Evolutionary conservation across 2,113 vertebrate species (phyloP), one percentile per base, ranked within the genome.

Genomic region (Ptyas mucosa): DNA sequence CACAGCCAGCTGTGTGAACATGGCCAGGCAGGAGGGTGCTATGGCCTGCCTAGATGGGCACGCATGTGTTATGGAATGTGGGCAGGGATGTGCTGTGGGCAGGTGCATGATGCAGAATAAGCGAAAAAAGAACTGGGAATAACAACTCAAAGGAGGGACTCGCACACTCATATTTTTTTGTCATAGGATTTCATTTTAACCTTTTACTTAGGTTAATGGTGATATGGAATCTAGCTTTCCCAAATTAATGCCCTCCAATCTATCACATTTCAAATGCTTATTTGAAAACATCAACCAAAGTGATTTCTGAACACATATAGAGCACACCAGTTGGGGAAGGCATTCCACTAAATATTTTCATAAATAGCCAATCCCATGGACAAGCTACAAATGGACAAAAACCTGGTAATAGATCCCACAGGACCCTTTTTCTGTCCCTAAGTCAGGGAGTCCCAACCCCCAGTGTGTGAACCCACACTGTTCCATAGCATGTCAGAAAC

Each of bases 351-450:
- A 69, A 69, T 29, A 69, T 69, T 1, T 8, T 39, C 24, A 69
- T 34, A 69, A 69, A 51, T 87, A 90, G 53, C 46, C 3, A 43
- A 57, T 24, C 34, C 52, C 26, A 20, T 23, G 46, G 9, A 23
- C 0, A 39, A 0, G 4, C 0, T 8, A 46, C 6, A 0, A 89
- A 88, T 21, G 5, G 24, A 3, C n/a, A 7, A 24, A 24, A 89
- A 53, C 7, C 49, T 18, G 49, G 29, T 53, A 11, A 14, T 21
- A 53, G 58, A 6, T 86, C 93, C 3, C 0, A 0, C 0, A 15
- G 9, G 12, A 46, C n/a, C 46, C 39, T 11, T 86, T 51, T 23
- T 61, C n/a, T 57, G 11, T 12, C 18, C 8, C 29, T 24, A 61
- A 26, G 24, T 61, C 58, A 29, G 58, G 24, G 58, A 3, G 9